Conservation (phyloP, 2,113 vertebrate genomes). For the Crocuta crocuta region DNA sequence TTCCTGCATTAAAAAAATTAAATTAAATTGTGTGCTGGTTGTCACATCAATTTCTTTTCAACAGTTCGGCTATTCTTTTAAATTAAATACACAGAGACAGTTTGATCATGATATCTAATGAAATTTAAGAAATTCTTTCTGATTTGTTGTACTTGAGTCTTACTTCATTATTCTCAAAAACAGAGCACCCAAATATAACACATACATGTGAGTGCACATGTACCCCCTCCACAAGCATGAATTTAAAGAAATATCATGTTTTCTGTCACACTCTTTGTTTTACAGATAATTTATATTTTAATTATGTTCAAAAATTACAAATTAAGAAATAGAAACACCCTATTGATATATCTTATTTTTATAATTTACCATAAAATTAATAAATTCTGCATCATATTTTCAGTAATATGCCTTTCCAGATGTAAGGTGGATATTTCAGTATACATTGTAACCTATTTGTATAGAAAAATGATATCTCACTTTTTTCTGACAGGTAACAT, state of each 20-base stretch:
- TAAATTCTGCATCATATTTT: neutral
- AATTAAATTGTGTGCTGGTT: slow-evolving; percentile 54
- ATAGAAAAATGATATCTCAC: neutral
- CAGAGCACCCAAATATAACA: neutral
- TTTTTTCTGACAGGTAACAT: neutral
- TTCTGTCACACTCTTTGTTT: neutral
- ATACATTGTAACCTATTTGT: neutral
- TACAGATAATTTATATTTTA: slow-evolving; percentile 21
- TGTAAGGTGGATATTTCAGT: neutral
- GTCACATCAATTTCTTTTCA: slow-evolving; percentile 50
- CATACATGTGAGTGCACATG: too few species aligned
- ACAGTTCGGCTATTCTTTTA: slow-evolving; percentile 42
- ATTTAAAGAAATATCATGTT: neutral
- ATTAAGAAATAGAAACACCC: neutral
- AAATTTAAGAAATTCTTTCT: slow-evolving; percentile 7
- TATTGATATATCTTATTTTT: neutral
- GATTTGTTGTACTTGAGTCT: neutral
- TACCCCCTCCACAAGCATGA: neutral
- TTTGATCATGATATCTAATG: neutral
- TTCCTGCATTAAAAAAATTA: slow-evolving; percentile 37
- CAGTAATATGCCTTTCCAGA: neutral
- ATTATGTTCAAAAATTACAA: neutral
- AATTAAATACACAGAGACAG: neutral
- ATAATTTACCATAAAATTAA: neutral
- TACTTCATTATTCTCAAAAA: slow-evolving; percentile 39